A percentile compares a stretch with the other conserved stretches of the same genome.
Evolutionary conservation across 1,140 invertebrate genomes (phyloP).

Genomic region (Brachionus rotundiformis): DNA sequence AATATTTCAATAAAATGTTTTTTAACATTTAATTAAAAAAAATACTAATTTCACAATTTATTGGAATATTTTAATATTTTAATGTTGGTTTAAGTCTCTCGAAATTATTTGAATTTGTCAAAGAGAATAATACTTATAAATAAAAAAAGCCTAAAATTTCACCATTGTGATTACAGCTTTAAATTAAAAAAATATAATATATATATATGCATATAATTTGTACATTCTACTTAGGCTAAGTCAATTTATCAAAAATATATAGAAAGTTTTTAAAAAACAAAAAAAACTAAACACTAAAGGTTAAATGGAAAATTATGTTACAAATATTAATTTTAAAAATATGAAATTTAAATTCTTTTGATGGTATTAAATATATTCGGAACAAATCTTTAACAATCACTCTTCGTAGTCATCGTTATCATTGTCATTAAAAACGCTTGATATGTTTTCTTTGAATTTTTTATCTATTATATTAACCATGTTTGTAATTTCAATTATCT

Average conservation of each 20-base stretch:
- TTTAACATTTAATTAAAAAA: neutral
- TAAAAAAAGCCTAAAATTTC: constrained; percentile 23
- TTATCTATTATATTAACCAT: constrained; percentile 24
- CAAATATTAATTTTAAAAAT: neutral
- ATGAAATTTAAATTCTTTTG: neutral
- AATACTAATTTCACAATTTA: neutral
- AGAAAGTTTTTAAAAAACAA: neutral
- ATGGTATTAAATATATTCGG: neutral
- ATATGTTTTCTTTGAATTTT: constrained; percentile 42
- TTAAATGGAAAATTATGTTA: constrained; percentile 22
- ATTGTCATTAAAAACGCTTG: constrained; percentile 44
- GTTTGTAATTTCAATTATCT: constrained; percentile 31
- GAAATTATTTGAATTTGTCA: constrained; percentile 35
- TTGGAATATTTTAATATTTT: neutral
- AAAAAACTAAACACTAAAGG: constrained; percentile 5
- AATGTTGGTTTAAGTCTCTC: constrained; percentile 18
- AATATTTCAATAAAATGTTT: neutral
- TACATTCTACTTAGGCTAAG: neutral
- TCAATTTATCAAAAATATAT: neutral
- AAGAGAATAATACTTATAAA: constrained; percentile 15
- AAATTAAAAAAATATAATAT: neutral
- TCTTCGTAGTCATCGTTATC: neutral
- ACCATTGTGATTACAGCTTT: neutral
- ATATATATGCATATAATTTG: no score
- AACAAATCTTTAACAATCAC: neutral